Evolutionary conservation across 2,888 invertebrate species (phyloP), one percentile per base, ranked within the genome.

Genomic region (Sarcophaga rosellei): DNA sequence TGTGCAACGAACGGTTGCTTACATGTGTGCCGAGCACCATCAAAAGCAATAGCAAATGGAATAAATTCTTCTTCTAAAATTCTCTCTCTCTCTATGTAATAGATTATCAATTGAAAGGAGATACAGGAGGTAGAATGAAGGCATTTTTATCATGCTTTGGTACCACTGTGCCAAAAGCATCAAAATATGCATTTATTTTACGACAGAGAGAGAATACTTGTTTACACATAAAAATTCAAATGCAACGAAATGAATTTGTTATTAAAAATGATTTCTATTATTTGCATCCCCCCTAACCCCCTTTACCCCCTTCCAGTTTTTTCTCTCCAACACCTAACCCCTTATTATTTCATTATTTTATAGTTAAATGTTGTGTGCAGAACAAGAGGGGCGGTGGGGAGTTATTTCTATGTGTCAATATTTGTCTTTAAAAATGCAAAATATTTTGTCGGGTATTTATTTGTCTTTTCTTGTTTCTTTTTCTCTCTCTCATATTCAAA

Each of bases 381-480:
- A 20, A 4, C 44, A 20, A 45, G 66, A 15, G 23, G 45, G 21
- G n/a, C n/a, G 15, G 15, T 1, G 11, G 25, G 66, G 35, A 4
- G n/a, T n/a, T n/a, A n/a, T 25, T 25, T 4, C 25, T 35, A 35
- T 66, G n/a, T n/a, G 17, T 61, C 8, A 61, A 61, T 72, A 62
- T 20, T 20, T 63, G 63, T 77, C 57, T 72, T 77, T 59, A 61
- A 77, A 73, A 75, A 84, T 84, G 75, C 70, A 75, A 79, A 84
- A 80, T 80, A 84, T 84, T 84, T 84, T 84, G 84, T 84, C 70
- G 86, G 81, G 70, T 81, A 86, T 86, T 86, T 86, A 86, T 84
- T 86, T 81, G 61, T 84, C 77, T 83, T 86, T 81, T 6, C 6
- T 35, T 35, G 0, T 5, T 35, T 35, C 1, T 35, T 6, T 6